Conservation (phyloP, 2,888 invertebrate species). For the Macropis europaea region DNA sequence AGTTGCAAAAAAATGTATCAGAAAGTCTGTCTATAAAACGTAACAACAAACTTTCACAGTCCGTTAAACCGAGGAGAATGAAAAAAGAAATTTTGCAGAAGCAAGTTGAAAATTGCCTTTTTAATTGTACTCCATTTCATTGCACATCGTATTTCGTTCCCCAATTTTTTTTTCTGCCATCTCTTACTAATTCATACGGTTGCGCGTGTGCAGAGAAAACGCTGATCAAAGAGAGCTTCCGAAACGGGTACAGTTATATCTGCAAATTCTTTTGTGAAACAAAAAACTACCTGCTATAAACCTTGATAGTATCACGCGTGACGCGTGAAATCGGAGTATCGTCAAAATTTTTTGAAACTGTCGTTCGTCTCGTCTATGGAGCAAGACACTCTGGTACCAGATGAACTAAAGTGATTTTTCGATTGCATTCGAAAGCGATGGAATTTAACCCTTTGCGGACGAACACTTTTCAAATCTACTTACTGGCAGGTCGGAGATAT, state of each 20-base stretch:
- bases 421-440: too few species aligned
- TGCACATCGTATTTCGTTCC: background rate
- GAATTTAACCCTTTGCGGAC: too few species aligned
- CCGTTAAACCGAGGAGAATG: background rate
- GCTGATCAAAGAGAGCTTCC: slow-evolving; percentile 34
- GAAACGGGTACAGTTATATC: slow-evolving; percentile 16
- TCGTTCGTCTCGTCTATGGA: background rate
- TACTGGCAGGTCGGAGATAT: too few species aligned
- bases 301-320: background rate
- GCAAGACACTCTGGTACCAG: too few species aligned
- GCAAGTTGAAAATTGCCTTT: background rate
- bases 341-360: slow-evolving; percentile 14
- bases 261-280: slow-evolving; percentile 16
- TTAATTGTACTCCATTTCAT: slow-evolving; percentile 14
- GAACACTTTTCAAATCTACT: too few species aligned
- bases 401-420: too few species aligned
- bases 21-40: background rate
- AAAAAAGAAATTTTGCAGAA: background rate
- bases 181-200: background rate
- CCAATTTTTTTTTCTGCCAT: background rate
- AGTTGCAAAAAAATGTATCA: too few species aligned
- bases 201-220: background rate
- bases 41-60: background rate
- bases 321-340: background rate
- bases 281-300: background rate